Evolutionary conservation across 2,113 vertebrate species (phyloP), one percentile per base, ranked within the genome.

Genomic region (Nothocercus julius): DNA sequence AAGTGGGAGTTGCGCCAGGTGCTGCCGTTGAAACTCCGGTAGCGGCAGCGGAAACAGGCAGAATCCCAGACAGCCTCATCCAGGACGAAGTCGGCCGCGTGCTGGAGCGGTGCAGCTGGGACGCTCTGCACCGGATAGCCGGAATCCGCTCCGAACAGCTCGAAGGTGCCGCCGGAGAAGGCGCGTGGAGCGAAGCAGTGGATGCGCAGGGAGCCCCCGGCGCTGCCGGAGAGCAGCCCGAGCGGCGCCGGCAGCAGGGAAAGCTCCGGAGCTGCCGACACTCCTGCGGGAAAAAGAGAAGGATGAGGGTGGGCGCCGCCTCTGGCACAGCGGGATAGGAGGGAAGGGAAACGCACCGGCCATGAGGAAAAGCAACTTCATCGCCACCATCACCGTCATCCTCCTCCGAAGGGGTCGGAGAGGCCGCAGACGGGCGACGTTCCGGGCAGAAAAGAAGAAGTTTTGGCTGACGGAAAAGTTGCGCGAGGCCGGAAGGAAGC

Each of bases 91-190:
- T 62, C 77, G 3, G 40, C 91, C 5, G 3, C 3, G 72, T 85
- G 34, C 5, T 18, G 61, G 3, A 6, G 30, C 1, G 64, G 85
- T 6, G 40, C 2, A 4, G 89, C 69, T 0, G 27, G 1, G 4
- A 82, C 0, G 15, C 8, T 74, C 34, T 1, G 74, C 6, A 4
- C 1, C 4, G 91, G 38, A 3, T 1, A 5, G 0, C 11, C 2
- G 11, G 64, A 2, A 0, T 44, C 83, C 5, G 0, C 45, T 6
- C 1, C 24, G 2, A 91, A 14, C 2, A 96, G 84, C 79, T 75
- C 70, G 7, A 93, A 82, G 82, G 77, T 53, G 54, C 85, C 85
- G 68, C 80, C 82, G 4, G 68, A 0, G 5, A 69, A 92, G 17
- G 28, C 3, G 1, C 1, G 63, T 1, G 93, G 93, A 8, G 95